Evolutionary conservation across 2,797 vertebrate species (phyloP).

Genomic region (Leucoraja ocellata): DNA sequence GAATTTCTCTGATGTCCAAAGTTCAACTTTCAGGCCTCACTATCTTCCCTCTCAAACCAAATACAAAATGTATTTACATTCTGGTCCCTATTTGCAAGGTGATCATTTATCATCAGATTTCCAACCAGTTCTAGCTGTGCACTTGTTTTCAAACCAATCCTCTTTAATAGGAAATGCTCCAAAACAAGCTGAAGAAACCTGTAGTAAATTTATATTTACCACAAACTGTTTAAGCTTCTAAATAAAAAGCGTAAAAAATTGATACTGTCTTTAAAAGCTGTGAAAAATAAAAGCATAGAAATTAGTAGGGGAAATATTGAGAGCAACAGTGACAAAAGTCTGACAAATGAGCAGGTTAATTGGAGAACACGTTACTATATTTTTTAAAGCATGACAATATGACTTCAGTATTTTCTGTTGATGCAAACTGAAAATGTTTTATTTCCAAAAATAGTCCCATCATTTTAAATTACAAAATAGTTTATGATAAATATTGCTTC

Average conservation of each 20-base stretch:
- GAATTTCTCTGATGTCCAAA: background rate
- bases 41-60: background rate
- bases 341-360: background rate
- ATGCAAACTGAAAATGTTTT: background rate
- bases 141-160: background rate
- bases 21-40: background rate
- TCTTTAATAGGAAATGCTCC: background rate
- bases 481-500: background rate
- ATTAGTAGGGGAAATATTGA: background rate
- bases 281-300: background rate
- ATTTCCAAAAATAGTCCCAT: background rate
- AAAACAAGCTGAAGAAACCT: background rate
- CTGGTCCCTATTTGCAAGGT: background rate
- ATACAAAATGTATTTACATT: background rate
- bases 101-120: background rate
- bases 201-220: background rate
- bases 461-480: background rate
- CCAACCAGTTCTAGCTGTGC: too few species aligned
- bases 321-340: background rate
- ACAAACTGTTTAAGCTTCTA: background rate
- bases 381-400: background rate
- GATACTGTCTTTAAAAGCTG: background rate
- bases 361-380: background rate
- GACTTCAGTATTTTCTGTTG: background rate
- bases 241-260: background rate